phyloP scores from a whole-genome alignment of 2,113 vertebrate genomes.

The Australoheros scitulus region DNA sequence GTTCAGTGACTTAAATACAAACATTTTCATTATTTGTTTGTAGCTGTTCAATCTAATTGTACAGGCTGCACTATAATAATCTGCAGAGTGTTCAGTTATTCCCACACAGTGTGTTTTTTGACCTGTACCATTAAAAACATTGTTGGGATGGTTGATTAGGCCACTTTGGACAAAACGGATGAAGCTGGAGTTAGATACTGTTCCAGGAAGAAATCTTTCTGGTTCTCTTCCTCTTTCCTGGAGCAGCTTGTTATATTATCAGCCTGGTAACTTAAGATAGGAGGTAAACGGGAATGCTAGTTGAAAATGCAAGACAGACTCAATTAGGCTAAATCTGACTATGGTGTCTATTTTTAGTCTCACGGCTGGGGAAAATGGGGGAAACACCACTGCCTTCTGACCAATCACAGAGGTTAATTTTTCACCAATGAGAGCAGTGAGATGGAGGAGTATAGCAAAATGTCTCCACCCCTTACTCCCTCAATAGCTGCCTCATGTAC shows the following conservation, averaged over 20 bases:
- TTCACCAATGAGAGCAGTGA: slow-evolving; percentile 54
- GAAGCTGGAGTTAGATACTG: slow-evolving; percentile 10
- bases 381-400: slow-evolving; percentile 57
- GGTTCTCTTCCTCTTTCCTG: not conserved
- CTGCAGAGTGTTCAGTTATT: slow-evolving; percentile 10
- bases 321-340: slow-evolving; percentile 62
- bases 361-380: slow-evolving; percentile 57
- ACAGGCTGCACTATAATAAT: not conserved
- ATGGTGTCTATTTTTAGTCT: slow-evolving; percentile 67
- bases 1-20: not conserved
- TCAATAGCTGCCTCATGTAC: not conserved
- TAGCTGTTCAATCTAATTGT: slow-evolving; percentile 21
- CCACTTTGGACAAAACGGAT: slow-evolving; percentile 8
- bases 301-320: slow-evolving; percentile 47
- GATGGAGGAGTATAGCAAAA: slow-evolving; percentile 14
- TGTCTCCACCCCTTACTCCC: slow-evolving; percentile 14
- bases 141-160: slow-evolving; percentile 24
- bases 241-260: slow-evolving; percentile 18
- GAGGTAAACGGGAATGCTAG: slow-evolving; percentile 27
- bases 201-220: slow-evolving; percentile 44
- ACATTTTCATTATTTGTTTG: not conserved
- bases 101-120: slow-evolving; percentile 16
- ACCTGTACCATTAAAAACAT: slow-evolving; percentile 25
- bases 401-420: slow-evolving; percentile 60
- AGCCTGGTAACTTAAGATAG: slow-evolving; percentile 8